Percentiles rank a stretch among this genome's conserved stretches.
phyloP scores from a whole-genome alignment of 2,113 vertebrate genomes.

The Hyla sarda region DNA sequence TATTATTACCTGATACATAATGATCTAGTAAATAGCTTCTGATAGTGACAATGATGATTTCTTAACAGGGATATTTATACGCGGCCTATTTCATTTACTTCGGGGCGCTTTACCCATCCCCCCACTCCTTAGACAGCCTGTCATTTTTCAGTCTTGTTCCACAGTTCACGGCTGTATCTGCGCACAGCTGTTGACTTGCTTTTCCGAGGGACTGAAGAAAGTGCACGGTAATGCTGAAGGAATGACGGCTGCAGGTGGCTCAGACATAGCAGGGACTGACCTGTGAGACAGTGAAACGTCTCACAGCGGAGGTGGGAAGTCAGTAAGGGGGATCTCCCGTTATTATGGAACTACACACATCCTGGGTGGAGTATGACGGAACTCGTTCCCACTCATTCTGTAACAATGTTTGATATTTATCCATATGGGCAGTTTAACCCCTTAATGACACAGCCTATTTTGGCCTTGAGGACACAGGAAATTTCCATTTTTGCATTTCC shows the following conservation, averaged over 20 bases:
- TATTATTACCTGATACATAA: constrained; percentile 25
- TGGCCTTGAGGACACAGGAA: no score
- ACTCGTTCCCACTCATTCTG: no score
- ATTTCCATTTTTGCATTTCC: no score
- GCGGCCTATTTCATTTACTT: constrained; percentile 15
- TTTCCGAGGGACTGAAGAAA: not conserved
- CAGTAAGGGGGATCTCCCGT: not conserved
- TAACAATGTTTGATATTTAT: no score
- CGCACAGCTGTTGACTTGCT: constrained; percentile 10
- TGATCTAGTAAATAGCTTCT: constrained; percentile 43
- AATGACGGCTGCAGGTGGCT: not conserved
- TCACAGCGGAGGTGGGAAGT: not conserved
- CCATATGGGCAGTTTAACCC: no score
- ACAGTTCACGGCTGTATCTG: not conserved
- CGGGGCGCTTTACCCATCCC: not conserved
- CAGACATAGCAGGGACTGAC: not conserved
- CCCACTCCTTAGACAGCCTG: not conserved
- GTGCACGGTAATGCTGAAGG: not conserved
- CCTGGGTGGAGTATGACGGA: not conserved
- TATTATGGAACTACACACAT: not conserved
- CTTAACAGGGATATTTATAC: not conserved
- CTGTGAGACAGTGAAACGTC: not conserved
- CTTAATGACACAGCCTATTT: no score
- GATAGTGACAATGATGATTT: constrained; percentile 39
- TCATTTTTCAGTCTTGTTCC: constrained; percentile 22